A percentile compares a stretch with the other conserved stretches of the same genome.
Conservation (phyloP, 37 sponge, comb jelly and placozoan genomes). For the Bolinopsis microptera region DNA sequence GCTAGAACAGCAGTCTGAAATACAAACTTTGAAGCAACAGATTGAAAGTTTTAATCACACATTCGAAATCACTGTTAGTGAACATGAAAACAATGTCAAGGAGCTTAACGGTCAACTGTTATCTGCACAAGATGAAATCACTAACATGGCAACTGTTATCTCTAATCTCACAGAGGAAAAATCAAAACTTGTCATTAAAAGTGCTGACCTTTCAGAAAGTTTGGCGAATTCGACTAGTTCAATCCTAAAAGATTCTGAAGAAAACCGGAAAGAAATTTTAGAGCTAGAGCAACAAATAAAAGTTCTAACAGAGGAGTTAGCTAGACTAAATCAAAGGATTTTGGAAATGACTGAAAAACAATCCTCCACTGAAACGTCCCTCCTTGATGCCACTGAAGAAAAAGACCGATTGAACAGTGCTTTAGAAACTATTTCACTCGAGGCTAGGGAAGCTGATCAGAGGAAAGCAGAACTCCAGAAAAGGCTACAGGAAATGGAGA, state of each 20-base stretch:
- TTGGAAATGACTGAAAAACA: neutral
- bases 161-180: neutral
- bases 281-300: neutral
- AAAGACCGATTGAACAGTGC: neutral
- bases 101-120: neutral
- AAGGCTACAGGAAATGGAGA: neutral
- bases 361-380: neutral
- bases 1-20: neutral
- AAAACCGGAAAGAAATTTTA: neutral
- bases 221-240: neutral
- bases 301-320: neutral
- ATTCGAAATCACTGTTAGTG: neutral
- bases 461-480: neutral
- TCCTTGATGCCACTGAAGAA: neutral
- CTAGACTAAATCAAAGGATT: neutral
- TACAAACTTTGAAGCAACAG: neutral
- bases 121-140: neutral
- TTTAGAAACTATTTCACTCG: neutral
- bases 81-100: neutral
- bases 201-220: neutral
- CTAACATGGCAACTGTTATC: neutral
- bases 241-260: neutral
- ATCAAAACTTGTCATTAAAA: neutral
- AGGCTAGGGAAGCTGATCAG: neutral
- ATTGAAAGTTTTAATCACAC: neutral